Conservation (phyloP, 2,888 invertebrate species). For the Tiliacea citrago region DNA sequence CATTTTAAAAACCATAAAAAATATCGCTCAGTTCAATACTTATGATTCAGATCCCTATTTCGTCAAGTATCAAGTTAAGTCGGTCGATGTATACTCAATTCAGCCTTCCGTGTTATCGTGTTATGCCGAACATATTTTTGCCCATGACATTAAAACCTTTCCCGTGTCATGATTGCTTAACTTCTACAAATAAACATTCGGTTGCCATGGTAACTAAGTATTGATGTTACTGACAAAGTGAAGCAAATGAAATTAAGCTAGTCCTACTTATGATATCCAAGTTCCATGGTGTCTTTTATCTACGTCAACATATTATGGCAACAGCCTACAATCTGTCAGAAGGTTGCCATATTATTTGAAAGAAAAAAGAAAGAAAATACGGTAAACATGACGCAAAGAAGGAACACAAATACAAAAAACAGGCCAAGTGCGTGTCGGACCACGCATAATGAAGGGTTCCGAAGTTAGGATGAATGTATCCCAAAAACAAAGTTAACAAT, state of each 20-base stretch:
- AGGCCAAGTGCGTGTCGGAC: too few relatives aligned
- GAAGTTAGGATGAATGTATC: too few relatives aligned
- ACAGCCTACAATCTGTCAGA: not conserved
- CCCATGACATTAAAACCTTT: constrained; percentile 43
- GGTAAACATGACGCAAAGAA: too few relatives aligned
- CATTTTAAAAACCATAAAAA: not conserved
- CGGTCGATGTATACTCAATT: not conserved
- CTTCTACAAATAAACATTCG: constrained; percentile 34
- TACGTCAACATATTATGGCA: too few relatives aligned
- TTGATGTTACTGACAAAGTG: not conserved
- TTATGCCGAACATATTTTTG: constrained; percentile 36
- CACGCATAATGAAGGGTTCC: too few relatives aligned
- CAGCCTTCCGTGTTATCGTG: constrained; percentile 33
- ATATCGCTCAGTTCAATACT: too few relatives aligned
- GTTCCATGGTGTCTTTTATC: too few relatives aligned
- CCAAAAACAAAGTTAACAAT: too few relatives aligned
- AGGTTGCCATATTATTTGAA: not conserved
- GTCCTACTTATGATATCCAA: too few relatives aligned
- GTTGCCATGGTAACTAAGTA: constrained; percentile 26
- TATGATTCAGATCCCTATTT: not conserved
- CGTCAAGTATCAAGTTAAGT: constrained; percentile 1
- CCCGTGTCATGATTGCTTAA: constrained; percentile 26
- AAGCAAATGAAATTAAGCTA: not conserved
- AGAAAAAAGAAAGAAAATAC: too few relatives aligned
- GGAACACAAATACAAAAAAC: too few relatives aligned